These are phyloP conservation scores for Cossypha polioptera DNA, from an alignment of 2,797 vertebrate genomes.

Conservation along the genomic window DNA sequence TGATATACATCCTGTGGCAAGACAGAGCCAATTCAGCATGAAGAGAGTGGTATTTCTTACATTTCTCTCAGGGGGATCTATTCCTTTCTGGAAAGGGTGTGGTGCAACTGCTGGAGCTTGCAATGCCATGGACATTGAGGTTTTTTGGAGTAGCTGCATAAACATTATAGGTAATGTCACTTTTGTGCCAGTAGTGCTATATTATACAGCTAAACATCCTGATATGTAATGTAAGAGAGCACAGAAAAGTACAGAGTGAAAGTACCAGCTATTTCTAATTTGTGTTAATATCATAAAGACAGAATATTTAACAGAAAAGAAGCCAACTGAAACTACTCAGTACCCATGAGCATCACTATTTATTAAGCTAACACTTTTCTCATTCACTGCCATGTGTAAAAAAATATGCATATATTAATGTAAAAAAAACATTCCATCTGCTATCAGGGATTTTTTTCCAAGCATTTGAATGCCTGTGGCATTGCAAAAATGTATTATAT, in stretches of 20 bases:
- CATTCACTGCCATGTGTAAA: neutral
- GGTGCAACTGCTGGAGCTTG: neutral
- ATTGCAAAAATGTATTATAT: neutral
- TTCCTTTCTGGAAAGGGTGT: neutral
- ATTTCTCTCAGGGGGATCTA: neutral
- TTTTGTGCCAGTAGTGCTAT: neutral
- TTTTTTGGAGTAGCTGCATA: neutral
- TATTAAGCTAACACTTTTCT: constrained; percentile 30
- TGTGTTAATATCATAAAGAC: neutral
- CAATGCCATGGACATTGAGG: no score
- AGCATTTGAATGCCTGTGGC: neutral
- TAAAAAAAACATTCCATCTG: constrained; percentile 36
- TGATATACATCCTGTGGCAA: neutral
- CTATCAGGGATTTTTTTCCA: neutral
- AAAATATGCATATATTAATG: constrained; percentile 31
- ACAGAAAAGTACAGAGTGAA: neutral
- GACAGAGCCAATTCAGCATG: neutral
- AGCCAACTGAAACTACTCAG: neutral
- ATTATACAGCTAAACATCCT: neutral
- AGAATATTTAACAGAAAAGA: neutral
- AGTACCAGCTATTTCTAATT: neutral
- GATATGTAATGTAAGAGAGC: neutral
- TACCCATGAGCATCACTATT: neutral
- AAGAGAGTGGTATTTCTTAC: neutral
- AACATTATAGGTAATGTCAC: neutral